Evolutionary conservation across 2,888 invertebrate genomes (phyloP).

Genomic region (Brachylomia viminalis): DNA sequence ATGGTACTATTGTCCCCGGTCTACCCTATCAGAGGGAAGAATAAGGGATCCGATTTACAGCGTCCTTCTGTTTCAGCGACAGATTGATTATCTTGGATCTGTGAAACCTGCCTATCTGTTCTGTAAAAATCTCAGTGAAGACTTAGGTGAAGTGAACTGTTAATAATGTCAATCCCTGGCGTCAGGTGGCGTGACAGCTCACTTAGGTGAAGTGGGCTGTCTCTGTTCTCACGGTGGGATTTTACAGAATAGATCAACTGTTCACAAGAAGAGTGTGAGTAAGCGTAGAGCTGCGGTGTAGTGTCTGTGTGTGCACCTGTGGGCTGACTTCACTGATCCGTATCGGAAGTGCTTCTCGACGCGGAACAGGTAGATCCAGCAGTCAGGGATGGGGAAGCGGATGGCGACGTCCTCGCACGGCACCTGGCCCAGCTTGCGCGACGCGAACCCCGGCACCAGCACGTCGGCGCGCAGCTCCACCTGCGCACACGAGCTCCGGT

Average conservation of each 20-base stretch:
- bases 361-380: conserved; percentile 99
- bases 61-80: not conserved
- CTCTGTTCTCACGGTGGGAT: not conserved
- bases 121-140: not conserved
- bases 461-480: conserved; percentile 98
- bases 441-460: conserved; percentile 98
- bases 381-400: conserved; percentile 99
- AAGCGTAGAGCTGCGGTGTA: not conserved
- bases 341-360: conserved; percentile 99
- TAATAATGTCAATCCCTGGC: no score
- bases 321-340: conserved; percentile 98
- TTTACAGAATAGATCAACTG: not conserved
- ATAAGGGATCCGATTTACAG: not conserved
- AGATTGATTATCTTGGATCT: not conserved
- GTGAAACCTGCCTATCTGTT: no score
- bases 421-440: conserved; percentile 98
- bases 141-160: not conserved
- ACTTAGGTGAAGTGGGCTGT: no score
- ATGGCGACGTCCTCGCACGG: conserved; percentile 99
- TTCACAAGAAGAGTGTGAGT: not conserved
- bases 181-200: not conserved
- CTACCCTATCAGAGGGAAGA: no score
- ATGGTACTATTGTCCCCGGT: no score
- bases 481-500: conserved; percentile 77
- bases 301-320: conserved; percentile 87